A percentile compares a stretch with the other conserved stretches of the same genome.
Conservation (phyloP, 2,888 invertebrate genomes). For the Enchytraeus crypticus region DNA sequence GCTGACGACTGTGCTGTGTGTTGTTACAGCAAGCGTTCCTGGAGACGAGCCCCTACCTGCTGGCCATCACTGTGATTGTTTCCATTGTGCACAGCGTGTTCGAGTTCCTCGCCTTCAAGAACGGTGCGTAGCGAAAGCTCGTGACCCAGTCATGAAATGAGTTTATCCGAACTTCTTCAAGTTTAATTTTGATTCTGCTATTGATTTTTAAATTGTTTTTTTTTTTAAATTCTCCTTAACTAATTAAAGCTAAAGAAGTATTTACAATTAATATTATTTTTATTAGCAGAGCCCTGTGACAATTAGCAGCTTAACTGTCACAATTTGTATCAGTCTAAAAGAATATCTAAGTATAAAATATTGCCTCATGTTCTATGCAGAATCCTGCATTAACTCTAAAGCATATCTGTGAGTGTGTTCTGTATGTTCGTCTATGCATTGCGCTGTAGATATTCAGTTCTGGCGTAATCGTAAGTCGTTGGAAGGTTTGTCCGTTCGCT, state of each 20-base stretch:
- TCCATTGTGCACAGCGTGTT: constrained; percentile 94
- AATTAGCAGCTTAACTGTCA: no score
- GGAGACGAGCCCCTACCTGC: constrained; percentile 90
- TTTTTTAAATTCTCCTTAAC: neutral
- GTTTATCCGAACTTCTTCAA: neutral
- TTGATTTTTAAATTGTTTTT: neutral
- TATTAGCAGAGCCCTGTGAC: no score
- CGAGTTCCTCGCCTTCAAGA: constrained; percentile 96
- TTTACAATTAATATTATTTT: no score
- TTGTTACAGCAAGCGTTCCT: constrained; percentile 70
- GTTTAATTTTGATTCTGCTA: neutral
- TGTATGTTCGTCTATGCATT: no score
- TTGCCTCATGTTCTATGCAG: no score
- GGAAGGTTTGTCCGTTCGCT: constrained; percentile 92
- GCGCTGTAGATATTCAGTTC: constrained; percentile 83
- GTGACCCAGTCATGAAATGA: neutral
- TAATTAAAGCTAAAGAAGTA: neutral
- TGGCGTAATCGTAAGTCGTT: constrained; percentile 95
- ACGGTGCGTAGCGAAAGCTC: constrained; percentile 57
- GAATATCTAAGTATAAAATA: no score
- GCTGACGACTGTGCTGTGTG: neutral
- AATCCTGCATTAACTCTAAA: no score
- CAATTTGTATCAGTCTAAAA: no score
- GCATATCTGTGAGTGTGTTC: no score
- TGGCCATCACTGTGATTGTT: constrained; percentile 80